Evolutionary conservation across 2,797 vertebrate genomes (phyloP), one percentile per base, ranked within the genome.

Genomic region (Fistularia tabacaria): DNA sequence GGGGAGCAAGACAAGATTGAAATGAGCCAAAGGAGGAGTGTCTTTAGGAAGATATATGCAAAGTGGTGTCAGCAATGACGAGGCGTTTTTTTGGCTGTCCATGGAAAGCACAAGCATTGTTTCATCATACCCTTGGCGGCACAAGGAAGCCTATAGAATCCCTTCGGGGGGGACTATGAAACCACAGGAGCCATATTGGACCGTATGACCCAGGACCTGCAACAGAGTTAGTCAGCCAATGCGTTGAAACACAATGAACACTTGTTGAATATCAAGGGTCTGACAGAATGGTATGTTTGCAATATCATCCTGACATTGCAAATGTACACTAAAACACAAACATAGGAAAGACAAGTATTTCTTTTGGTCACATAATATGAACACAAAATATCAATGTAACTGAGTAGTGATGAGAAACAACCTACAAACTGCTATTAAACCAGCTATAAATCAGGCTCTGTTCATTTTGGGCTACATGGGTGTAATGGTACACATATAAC

Each of bases 71-170:
- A 9, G 44, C 43, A 52, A 59, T 15, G 48, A 62, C 15, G 57
- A 12, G 45, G 53, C 36, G 57, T 45, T 50, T 41, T 25, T 40
- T 49, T 36, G 49, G 57, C 54, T 63, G 62, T 12, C 51, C 9
- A 38, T 25, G 59, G 53, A 69, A 79, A 83, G 79, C 80, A 87
- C 81, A 82, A 80, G 52, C 36, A 7, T 36, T 37, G 39, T 36
- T 42, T 25, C 51, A 57, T 49, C 43, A 43, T 53, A 62, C 66
- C 62, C 62, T 64, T 37, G 54, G 50, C 46, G 38, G 52, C 3
- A 6, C 62, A 43, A 41, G 48, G 50, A 57, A 59, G 56, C 58
- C 53, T 60, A 66, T 68, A 71, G 69, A 62, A 13, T 67, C 36
- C 9, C 45, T 51, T 47, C 39, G 44, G 46, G 36, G 14, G 52